Evolutionary conservation across 2,113 vertebrate genomes (phyloP), one percentile per base, ranked within the genome.

Genomic region (Silurus glanis): DNA sequence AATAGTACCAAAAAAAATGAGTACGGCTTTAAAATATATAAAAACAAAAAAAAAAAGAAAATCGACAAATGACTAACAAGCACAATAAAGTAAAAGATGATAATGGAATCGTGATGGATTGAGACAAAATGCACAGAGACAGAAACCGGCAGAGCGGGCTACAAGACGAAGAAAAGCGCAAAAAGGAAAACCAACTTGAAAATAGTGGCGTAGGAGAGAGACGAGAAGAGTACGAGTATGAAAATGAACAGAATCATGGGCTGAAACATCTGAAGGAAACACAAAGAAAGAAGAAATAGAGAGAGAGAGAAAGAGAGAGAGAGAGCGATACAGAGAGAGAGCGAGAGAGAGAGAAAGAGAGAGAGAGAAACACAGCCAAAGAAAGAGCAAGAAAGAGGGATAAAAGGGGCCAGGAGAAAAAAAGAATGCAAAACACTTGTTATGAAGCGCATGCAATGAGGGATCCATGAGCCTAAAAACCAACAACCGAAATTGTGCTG

Each of bases 381-480:
- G 47, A 53, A 12, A 74, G 72, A 78, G 82, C 67, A 69, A 80
- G 25, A 25, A 88, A 89, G 89, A 87, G 74, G 69, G 79, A 78
- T 56, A 25, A 17, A 82, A 58, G 82, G 85, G 82, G 82, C 47
- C 61, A 83, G 90, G 93, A 91, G 93, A 88, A 92, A 89, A 93
- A 93, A 95, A 96, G 94, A 96, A 96, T 93, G 96, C 96, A 96
- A 95, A 95, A 97, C 95, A 96, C 96, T 91, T 93, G 96, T 97
- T 96, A 98, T 95, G 96, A 96, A 96, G 97, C 96, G 94, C 98
- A 98, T 99, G 98, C 97, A 94, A 96, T 97, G 96, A 92, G 91
- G 94, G 96, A 96, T 94, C 95, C 95, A 93, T 95, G 96, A 96
- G 93, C 95, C 95, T 96, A 96, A 95, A 96, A 95, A 96, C 92